Base-by-base conservation (phyloP, 1,140 invertebrate species). In the Galleria mellonella region DNA sequence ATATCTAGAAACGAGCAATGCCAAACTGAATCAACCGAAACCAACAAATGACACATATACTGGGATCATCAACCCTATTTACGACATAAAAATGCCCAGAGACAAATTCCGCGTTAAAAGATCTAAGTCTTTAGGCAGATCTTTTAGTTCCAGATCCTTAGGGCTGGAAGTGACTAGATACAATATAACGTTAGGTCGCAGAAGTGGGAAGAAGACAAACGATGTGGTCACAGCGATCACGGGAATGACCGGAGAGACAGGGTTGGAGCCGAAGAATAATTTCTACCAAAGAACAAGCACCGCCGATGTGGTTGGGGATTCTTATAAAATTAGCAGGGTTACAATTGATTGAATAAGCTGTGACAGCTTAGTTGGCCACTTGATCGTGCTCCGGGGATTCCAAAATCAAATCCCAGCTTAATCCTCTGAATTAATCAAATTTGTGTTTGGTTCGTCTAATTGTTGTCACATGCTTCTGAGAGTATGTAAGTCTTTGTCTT, bases 41-140 rank as follows among this genome's bases (percentile, higher is more conserved):
- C 6, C 6, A n/a, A n/a, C n/a, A 23, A 23, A 23, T 6, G 17
- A 23, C 17, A 23, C 37, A 1, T 74, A 65, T 37, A 83, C 75
- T 0, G 81, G 81, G 1, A 72, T 85, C 7, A 73, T 78, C 17
- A 85, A 82, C 40, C 78, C 82, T 0, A 54, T 78, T 15, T 73
- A 79, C 58, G 76, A 84, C 37, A 59, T 74, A 4, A 83, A 75
- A 40, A 61, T 84, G 12, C 72, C 76, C 0, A 62, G 44, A 46
- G 69, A 85, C 47, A 83, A 69, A 44, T 78, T 82, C 38, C 47
- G 30, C 1, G 76, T 78, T 0, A 85, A 83, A 47, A 35, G 81
- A 36, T 82, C 78, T 0, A 85, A 82, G 32, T 79, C 72, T 0
- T 37, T 85, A 35, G 75, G 70, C 8, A 54, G 81, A 9, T 79